Evolutionary conservation across 2,797 vertebrate genomes (phyloP).

Genomic region (Danio albolineatus): DNA sequence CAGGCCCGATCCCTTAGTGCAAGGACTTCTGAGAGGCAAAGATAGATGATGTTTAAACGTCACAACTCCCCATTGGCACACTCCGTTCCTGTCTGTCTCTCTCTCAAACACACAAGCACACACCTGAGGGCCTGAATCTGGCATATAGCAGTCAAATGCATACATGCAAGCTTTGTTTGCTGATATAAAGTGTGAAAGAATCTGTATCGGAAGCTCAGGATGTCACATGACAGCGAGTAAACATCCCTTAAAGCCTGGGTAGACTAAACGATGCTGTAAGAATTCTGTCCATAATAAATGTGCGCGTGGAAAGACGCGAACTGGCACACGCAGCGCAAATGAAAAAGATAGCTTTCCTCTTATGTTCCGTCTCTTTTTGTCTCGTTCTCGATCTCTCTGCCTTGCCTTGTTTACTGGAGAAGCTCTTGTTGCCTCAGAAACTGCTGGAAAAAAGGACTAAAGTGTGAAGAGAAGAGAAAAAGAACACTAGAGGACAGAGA

Average conservation of each 20-base stretch:
- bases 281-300: background rate
- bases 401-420: constrained; percentile 13
- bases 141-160: constrained; percentile 27
- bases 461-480: constrained; percentile 8
- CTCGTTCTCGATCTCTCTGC: constrained; percentile 11
- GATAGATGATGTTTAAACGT: constrained; percentile 62
- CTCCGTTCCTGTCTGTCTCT: constrained; percentile 19
- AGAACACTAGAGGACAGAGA: constrained; percentile 14
- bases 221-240: constrained; percentile 40
- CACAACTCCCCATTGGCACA: constrained; percentile 38
- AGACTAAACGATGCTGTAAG: constrained; percentile 34
- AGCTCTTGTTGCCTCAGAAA: constrained; percentile 44
- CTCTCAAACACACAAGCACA: constrained; percentile 28
- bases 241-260: constrained; percentile 47
- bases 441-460: constrained; percentile 37
- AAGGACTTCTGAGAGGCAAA: constrained; percentile 57
- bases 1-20: constrained; percentile 57
- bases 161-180: constrained; percentile 35
- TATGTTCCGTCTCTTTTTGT: constrained; percentile 6
- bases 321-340: background rate
- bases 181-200: constrained; percentile 38
- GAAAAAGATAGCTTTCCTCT: background rate
- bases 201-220: constrained; percentile 30
- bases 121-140: constrained; percentile 28
- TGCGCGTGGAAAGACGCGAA: background rate